Conservation (phyloP, 2,888 invertebrate genomes). For the Napeogenes inachia region DNA sequence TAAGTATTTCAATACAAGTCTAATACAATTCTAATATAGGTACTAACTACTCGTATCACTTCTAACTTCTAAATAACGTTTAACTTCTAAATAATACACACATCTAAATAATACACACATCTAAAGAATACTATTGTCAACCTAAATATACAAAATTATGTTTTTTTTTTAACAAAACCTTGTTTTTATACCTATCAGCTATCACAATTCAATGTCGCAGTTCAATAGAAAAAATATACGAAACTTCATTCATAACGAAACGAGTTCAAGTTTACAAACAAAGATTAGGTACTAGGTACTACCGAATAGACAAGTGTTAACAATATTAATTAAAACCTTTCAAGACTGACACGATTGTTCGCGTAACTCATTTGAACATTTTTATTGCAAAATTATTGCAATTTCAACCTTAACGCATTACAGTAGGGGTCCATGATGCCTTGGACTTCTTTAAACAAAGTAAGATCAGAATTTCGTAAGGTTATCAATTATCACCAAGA, state of each 20-base stretch:
- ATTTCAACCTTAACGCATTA: slow-evolving; percentile 27
- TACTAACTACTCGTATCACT: too few species aligned
- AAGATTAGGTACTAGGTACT: slow-evolving; percentile 38
- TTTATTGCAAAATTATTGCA: slow-evolving; percentile 15
- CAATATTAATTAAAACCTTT: slow-evolving; percentile 39
- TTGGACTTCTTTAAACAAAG: slow-evolving; percentile 27
- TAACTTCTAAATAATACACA: too few species aligned
- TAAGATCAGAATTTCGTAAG: slow-evolving; percentile 49
- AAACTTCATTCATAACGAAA: slow-evolving; percentile 56
- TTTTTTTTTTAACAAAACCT: too few species aligned
- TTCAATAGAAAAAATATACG: slow-evolving; percentile 32
- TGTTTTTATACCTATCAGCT: neutral
- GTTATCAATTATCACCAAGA: slow-evolving; percentile 48
- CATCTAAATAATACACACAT: too few species aligned
- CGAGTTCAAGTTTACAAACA: slow-evolving; percentile 69
- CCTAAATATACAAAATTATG: too few species aligned
- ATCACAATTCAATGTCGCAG: neutral
- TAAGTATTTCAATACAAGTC: too few species aligned
- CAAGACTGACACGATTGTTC: slow-evolving; percentile 44
- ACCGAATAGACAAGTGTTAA: slow-evolving; percentile 43
- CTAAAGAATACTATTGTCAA: too few species aligned
- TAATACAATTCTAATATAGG: too few species aligned
- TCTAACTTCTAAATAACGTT: too few species aligned
- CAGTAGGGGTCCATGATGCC: slow-evolving; percentile 26
- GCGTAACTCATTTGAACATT: slow-evolving; percentile 51